phyloP scores from a whole-genome alignment of 2,888 invertebrate genomes.

The Blera fallax region DNA sequence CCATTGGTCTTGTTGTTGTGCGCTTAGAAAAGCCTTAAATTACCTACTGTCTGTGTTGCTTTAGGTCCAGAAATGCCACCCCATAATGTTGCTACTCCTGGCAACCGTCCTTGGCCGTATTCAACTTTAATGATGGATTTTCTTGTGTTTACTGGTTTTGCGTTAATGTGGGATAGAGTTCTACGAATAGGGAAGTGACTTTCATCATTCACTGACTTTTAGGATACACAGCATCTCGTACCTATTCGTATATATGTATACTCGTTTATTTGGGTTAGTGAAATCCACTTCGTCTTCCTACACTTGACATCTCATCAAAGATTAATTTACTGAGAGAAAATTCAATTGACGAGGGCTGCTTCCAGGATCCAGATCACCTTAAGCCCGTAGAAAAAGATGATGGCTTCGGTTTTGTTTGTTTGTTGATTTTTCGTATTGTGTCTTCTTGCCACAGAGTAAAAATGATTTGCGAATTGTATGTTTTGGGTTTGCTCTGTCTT shows the following conservation, averaged over 20 bases:
- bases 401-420: slow-evolving; percentile 8
- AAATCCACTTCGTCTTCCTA: slow-evolving; percentile 39
- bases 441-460: background rate
- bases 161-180: background rate
- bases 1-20: background rate
- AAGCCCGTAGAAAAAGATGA: slow-evolving; percentile 29
- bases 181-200: background rate
- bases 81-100: background rate
- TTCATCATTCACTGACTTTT: slow-evolving; percentile 13
- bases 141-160: background rate
- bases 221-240: background rate
- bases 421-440: slow-evolving; percentile 34
- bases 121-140: slow-evolving; percentile 25
- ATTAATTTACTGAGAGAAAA: slow-evolving; percentile 57
- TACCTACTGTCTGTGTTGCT: background rate
- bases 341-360: slow-evolving; percentile 40
- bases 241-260: background rate
- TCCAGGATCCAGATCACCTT: slow-evolving; percentile 24
- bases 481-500: slow-evolving; percentile 1
- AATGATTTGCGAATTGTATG: slow-evolving; percentile 38
- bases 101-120: background rate
- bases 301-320: slow-evolving; percentile 61
- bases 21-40: background rate
- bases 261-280: background rate
- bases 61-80: background rate